Evolutionary conservation across 30 jellyfish, hydroid and myxozoan genomes (phyloP), one percentile per base, ranked within the genome.

Genomic region (Morbakka virulenta): DNA sequence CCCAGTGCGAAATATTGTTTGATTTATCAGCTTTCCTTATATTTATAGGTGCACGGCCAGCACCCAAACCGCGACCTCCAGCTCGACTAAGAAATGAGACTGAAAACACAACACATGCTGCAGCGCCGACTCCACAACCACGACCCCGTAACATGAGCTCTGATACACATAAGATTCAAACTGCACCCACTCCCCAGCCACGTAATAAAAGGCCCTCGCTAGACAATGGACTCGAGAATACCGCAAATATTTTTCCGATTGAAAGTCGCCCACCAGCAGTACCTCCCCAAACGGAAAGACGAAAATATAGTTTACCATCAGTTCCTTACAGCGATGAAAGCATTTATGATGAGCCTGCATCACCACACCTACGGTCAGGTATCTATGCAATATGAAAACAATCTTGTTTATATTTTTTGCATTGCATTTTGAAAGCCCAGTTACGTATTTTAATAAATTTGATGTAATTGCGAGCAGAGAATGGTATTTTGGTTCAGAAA

Each of bases 281-380:
- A 2, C 85, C 91, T 14, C 79, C 66, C 34, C 77, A 63, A 33
- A 71, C 62, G 9, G 97, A 88, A 74, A 66, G 51, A 13, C 14
- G 12, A 49, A 41, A 41, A 17, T 17, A 41, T 9, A 41, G 57
- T 17, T 41, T 17, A 41, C 57, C 57, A 6, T 9, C 57, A 17
- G 57, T 41, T 41, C 57, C 17, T 41, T 6, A 6, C 17, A 9
- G 17, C 57, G 61, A 49, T 74, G 99, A 92, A 52, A 80, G 84
- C 64, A 68, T 86, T 35, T 85, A 92, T 66, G 96, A 92, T 32
- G 95, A 85, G 34, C 99, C 99, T 11, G 99, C 86, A 63, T 82
- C 82, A 14, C 57, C 57, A 41, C 88, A 36, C 36, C 74, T 92
- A 21, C 83, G 99, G 64, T 86, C 99, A 53, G 57, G 57, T n/a